phyloP scores from a whole-genome alignment of 2,888 invertebrate genomes.

The Drosophila kambysellisi region DNA sequence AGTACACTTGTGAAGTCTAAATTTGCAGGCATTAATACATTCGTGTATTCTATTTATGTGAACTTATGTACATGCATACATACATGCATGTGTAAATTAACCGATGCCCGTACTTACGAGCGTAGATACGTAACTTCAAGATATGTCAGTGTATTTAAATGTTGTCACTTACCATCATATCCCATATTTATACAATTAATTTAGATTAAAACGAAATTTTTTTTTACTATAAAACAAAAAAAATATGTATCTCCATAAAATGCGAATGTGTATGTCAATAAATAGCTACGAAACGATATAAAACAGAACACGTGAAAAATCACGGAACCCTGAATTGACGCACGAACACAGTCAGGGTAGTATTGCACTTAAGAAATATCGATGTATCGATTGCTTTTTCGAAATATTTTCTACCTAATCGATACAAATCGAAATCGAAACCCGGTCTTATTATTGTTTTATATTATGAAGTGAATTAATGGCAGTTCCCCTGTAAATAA shows the following conservation, averaged over 20 bases:
- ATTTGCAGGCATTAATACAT: constrained; percentile 32
- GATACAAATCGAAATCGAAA: constrained; percentile 9
- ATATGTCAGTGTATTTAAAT: not conserved
- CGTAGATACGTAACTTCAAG: constrained; percentile 7
- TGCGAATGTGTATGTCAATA: constrained; percentile 61
- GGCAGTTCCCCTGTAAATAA: constrained; percentile 32
- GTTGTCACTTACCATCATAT: constrained; percentile 63
- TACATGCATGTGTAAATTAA: constrained; percentile 36
- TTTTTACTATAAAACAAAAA: constrained; percentile 51
- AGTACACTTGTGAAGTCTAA: constrained; percentile 15
- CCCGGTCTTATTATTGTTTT: constrained; percentile 22
- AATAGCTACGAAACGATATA: constrained; percentile 63
- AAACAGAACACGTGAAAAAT: constrained; percentile 71
- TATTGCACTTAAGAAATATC: constrained; percentile 21
- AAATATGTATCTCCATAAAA: constrained; percentile 67
- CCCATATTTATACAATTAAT: constrained; percentile 51
- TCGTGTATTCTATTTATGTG: constrained; percentile 53
- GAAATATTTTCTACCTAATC: not conserved
- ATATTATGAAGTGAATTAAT: constrained; percentile 22
- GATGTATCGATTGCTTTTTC: constrained; percentile 12
- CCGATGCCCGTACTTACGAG: constrained; percentile 27
- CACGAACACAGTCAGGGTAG: constrained; percentile 31
- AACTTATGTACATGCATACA: constrained; percentile 36
- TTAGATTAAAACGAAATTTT: constrained; percentile 41
- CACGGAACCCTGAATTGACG: constrained; percentile 52